These are phyloP conservation scores for Thunnus maccoyii DNA, from an alignment of 2,113 vertebrate genomes.

Conservation along the genomic window DNA sequence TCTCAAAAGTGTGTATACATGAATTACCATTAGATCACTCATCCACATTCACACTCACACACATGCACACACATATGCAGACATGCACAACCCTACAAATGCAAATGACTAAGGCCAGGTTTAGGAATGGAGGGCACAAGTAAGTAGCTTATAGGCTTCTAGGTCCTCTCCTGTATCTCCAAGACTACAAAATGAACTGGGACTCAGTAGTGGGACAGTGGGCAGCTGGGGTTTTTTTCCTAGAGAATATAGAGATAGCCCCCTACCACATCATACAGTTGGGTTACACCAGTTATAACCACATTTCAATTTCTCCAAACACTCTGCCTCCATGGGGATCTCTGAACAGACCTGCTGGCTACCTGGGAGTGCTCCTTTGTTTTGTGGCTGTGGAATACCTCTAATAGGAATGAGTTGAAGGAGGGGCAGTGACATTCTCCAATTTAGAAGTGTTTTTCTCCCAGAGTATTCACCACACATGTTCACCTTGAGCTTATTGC, in stretches of 20 bases:
- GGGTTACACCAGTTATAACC: slow-evolving; percentile 35
- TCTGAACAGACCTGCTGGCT: slow-evolving; percentile 49
- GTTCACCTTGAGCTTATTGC: slow-evolving; percentile 51
- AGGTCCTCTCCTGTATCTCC: slow-evolving; percentile 76
- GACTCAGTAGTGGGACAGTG: slow-evolving; percentile 61
- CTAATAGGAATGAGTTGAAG: slow-evolving; percentile 71
- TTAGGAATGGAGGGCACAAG: slow-evolving; percentile 79
- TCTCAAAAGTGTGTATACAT: slow-evolving; percentile 73
- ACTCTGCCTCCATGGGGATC: slow-evolving; percentile 33
- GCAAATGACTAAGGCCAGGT: slow-evolving; percentile 87
- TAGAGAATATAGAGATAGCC: slow-evolving; percentile 46
- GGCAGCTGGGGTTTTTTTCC: slow-evolving; percentile 46
- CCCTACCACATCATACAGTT: slow-evolving; percentile 37
- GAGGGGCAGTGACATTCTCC: slow-evolving; percentile 77
- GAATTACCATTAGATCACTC: slow-evolving; percentile 59
- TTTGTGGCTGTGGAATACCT: slow-evolving; percentile 52
- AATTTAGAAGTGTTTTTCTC: slow-evolving; percentile 66
- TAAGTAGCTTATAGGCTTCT: slow-evolving; percentile 80
- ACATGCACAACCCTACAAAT: slow-evolving; percentile 64
- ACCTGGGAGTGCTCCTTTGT: slow-evolving; percentile 62
- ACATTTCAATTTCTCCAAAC: slow-evolving; percentile 14
- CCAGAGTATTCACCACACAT: slow-evolving; percentile 72
- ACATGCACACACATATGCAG: slow-evolving; percentile 40
- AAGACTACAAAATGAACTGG: slow-evolving; percentile 73
- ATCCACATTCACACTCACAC: slow-evolving; percentile 56